phyloP scores from a whole-genome alignment of 2,797 vertebrate genomes.

The Chelonia mydas region DNA sequence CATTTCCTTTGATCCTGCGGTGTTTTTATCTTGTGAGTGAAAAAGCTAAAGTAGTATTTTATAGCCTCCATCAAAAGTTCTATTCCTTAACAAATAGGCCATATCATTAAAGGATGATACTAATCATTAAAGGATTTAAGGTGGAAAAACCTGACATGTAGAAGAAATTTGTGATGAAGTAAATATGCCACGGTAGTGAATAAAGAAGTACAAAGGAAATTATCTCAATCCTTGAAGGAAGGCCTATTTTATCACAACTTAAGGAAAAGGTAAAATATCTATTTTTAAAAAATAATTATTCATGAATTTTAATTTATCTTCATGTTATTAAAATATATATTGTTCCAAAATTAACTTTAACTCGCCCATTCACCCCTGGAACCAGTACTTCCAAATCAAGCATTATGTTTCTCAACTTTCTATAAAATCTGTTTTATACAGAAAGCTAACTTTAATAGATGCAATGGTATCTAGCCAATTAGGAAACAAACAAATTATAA shows the following conservation, averaged over 20 bases:
- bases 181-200: constrained; percentile 16
- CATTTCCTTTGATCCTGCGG: neutral
- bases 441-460: neutral
- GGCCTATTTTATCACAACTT: constrained; percentile 39
- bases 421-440: neutral
- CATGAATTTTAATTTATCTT: constrained; percentile 71
- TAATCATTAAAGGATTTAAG: neutral
- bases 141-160: neutral
- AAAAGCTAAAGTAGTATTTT: rapidly evolving
- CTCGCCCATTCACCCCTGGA: neutral
- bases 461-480: neutral
- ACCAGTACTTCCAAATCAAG: neutral
- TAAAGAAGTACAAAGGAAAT: constrained; percentile 50
- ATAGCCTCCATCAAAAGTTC: neutral
- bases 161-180: constrained; percentile 13
- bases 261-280: constrained; percentile 61
- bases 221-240: constrained; percentile 41
- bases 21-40: neutral
- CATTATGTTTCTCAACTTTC: neutral
- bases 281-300: constrained; percentile 48
- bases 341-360: neutral
- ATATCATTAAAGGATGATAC: neutral
- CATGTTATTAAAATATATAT: constrained; percentile 33
- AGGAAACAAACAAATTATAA: neutral
- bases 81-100: neutral